phyloP scores from a whole-genome alignment of 1,140 invertebrate species.

The Pseudoatta argentina region DNA sequence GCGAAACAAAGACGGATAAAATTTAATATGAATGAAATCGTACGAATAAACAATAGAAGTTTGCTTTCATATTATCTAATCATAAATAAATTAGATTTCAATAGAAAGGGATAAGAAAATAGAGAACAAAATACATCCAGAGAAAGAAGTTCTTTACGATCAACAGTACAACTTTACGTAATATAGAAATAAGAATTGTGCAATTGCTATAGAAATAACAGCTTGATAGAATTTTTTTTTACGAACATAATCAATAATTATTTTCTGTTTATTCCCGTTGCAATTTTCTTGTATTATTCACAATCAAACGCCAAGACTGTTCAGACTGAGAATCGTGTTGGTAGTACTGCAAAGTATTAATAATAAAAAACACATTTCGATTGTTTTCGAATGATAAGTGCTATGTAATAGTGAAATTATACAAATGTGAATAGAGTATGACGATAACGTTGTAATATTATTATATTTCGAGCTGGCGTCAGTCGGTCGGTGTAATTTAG shows the following conservation, averaged over 20 bases:
- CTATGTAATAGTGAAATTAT: conserved; percentile 15
- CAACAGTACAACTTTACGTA: background rate
- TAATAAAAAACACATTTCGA: conserved; percentile 17
- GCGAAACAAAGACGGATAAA: background rate
- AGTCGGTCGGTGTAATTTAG: conserved; percentile 48
- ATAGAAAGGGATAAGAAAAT: background rate
- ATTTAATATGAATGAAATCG: background rate
- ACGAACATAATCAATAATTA: background rate
- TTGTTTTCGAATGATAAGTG: conserved; percentile 7
- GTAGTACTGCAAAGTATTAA: background rate
- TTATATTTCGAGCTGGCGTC: conserved; percentile 30
- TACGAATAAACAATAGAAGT: conserved; percentile 9
- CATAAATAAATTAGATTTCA: conserved; percentile 7
- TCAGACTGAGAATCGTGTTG: background rate
- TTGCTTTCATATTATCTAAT: background rate
- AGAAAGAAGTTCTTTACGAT: background rate
- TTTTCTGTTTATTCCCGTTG: background rate
- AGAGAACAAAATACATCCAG: background rate
- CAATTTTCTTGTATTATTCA: background rate
- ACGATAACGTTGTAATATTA: conserved; percentile 32
- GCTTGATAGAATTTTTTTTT: background rate
- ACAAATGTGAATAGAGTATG: conserved; percentile 19
- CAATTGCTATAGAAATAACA: background rate
- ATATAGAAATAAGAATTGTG: background rate
- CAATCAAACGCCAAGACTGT: no score